Base-by-base conservation (phyloP, 1,140 invertebrate genomes). In the Caenorhabditis brenneri region DNA sequence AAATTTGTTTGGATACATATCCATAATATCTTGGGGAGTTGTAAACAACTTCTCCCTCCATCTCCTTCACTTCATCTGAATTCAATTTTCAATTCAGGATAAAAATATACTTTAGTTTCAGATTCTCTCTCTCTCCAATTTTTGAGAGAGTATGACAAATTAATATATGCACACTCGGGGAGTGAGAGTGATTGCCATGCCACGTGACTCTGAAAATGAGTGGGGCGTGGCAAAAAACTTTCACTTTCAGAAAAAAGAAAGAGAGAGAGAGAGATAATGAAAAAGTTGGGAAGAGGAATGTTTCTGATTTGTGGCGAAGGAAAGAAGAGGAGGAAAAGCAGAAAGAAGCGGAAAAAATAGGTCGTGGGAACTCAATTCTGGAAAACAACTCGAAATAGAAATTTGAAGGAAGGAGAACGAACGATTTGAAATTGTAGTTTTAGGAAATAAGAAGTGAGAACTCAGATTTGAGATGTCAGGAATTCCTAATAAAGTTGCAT, bases 91-190 rank as follows among this genome's bases (percentile, higher is more conserved):
- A 9, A 55, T 55, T 55, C 51, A 27, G 51, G 27, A 55, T 55
- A 55, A n/a, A 5, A 15, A 51, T 51, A 42, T 6, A 42, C 39
- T 42, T 51, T 51, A 55, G 10, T 55, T 55, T 55, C 7, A 27
- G 53, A 27, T 55, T 12, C 53, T 10, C n/a, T 51, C n/a, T n/a
- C n/a, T n/a, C n/a, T n/a, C n/a, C n/a, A n/a, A n/a, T n/a, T n/a
- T n/a, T n/a, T n/a, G n/a, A n/a, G 9, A 55, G 27, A 65, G 65
- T 42, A 42, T 39, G 36, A 42, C 65, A 74, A 74, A 74, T 74
- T 74, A 74, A 74, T 65, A 36, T 33, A 65, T 74, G 65, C 36
- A 65, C 58, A 65, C 24, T 15, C 58, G 36, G 22, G 16, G 16
- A 6, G 7, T 7, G 15, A 12, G 22, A 19, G n/a, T n/a, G n/a